These are phyloP conservation scores for Sarcophaga peregrina DNA, from an alignment of 1,140 invertebrate genomes.

Conservation along the genomic window DNA sequence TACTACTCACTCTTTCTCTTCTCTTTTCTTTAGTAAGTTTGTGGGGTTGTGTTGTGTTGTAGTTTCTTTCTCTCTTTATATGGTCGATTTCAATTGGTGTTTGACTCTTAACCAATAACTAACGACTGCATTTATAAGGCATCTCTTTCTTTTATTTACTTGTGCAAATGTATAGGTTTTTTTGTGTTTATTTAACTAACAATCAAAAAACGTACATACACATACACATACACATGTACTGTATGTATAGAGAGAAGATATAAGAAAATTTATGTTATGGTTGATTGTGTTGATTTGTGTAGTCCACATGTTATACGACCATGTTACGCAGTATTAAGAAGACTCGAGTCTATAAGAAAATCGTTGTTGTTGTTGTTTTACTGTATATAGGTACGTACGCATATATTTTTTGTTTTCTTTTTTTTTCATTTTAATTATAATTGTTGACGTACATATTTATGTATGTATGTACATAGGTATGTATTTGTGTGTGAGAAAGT, in stretches of 20 bases:
- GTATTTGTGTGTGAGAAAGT: not conserved
- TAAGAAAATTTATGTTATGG: not conserved
- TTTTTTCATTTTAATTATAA: not conserved
- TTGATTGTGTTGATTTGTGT: not conserved
- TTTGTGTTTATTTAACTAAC: not conserved
- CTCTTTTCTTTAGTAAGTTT: not conserved
- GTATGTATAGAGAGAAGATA: too few relatives aligned
- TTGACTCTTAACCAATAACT: not conserved
- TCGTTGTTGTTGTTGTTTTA: not conserved
- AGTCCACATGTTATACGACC: too few relatives aligned
- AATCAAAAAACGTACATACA: too few relatives aligned
- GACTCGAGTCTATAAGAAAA: not conserved
- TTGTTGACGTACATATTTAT: not conserved
- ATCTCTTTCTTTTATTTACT: conserved; percentile 30
- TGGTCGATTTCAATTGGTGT: not conserved
- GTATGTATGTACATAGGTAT: not conserved
- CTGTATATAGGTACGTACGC: too few relatives aligned
- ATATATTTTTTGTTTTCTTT: too few relatives aligned
- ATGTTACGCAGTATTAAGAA: not conserved
- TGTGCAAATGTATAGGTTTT: not conserved
- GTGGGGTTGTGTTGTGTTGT: too few relatives aligned
- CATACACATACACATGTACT: not conserved
- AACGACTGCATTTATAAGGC: too few relatives aligned
- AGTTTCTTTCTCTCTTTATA: conserved; percentile 27
- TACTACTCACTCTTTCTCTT: not conserved